Conservation (phyloP, 2,888 invertebrate species). For the Dolomedes plantarius region DNA sequence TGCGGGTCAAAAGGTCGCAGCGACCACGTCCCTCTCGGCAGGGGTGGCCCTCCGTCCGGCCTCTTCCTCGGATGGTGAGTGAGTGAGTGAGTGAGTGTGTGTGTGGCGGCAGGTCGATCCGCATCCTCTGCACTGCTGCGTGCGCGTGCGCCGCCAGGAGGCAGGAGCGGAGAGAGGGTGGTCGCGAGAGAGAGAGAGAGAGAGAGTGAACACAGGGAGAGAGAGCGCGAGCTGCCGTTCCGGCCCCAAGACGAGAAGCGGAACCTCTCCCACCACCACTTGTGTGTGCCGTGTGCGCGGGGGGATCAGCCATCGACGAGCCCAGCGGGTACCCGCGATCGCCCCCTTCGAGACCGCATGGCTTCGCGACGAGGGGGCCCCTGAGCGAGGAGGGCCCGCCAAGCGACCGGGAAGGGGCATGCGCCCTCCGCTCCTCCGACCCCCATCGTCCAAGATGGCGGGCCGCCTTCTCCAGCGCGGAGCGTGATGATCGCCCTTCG, state of each 20-base stretch:
- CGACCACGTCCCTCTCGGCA: slow-evolving; percentile 57
- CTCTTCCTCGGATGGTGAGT: slow-evolving; percentile 20
- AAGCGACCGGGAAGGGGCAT: slow-evolving; percentile 50
- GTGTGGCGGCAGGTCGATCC: slow-evolving; percentile 41
- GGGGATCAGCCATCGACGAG: no score
- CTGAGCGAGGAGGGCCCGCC: slow-evolving; percentile 36
- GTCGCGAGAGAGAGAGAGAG: not conserved
- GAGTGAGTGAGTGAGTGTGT: not conserved
- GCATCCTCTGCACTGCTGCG: slow-evolving; percentile 62
- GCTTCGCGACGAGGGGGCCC: slow-evolving; percentile 35
- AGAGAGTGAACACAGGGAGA: not conserved
- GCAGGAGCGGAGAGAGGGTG: slow-evolving; percentile 17
- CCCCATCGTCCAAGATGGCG: slow-evolving; percentile 57
- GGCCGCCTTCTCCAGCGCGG: slow-evolving; percentile 30
- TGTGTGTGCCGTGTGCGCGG: not conserved
- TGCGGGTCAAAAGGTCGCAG: slow-evolving; percentile 68
- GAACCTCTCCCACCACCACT: not conserved
- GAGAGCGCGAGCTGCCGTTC: not conserved
- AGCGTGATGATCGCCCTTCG: slow-evolving; percentile 48
- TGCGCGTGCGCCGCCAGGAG: slow-evolving; percentile 39
- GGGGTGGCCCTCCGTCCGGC: slow-evolving; percentile 12
- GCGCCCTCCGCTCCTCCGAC: slow-evolving; percentile 59
- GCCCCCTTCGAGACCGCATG: not conserved
- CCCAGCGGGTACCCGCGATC: not conserved
- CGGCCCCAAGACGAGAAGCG: not conserved